These are phyloP conservation scores for Cephalopachus bancanus DNA, from an alignment of 2,797 vertebrate genomes.

Conservation along the genomic window DNA sequence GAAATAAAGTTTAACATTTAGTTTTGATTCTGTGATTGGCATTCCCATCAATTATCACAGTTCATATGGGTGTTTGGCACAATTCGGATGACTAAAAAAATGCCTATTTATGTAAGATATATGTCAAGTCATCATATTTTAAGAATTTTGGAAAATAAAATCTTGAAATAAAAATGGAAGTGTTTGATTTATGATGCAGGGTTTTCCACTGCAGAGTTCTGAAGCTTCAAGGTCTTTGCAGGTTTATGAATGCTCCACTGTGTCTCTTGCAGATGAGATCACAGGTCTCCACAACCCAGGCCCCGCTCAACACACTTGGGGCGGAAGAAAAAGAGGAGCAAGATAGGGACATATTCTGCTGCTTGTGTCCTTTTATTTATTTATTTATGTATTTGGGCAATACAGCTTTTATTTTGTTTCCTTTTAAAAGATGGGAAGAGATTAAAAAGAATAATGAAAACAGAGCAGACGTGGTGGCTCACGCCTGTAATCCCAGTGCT, in stretches of 20 bases:
- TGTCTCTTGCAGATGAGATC: not conserved
- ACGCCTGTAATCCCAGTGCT: no score
- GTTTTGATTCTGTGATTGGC: conserved; percentile 25
- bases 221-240: not conserved
- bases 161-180: not conserved
- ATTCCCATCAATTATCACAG: not conserved
- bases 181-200: not conserved
- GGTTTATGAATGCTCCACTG: no score
- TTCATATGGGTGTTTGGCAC: not conserved
- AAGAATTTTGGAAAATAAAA: not conserved
- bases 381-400: no score
- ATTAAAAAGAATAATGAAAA: not conserved
- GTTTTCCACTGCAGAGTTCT: not conserved
- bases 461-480: no score
- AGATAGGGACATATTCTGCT: not conserved
- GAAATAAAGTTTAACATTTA: not conserved
- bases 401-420: not conserved
- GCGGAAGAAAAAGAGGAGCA: not conserved
- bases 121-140: not conserved
- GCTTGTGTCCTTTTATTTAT: not conserved
- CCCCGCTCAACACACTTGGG: not conserved
- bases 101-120: not conserved
- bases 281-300: not conserved
- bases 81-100: conserved; percentile 8
- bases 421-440: not conserved